Percentiles rank a stretch among this genome's conserved stretches.
phyloP scores from a whole-genome alignment of 2,113 vertebrate species.

The Pelmatolapia mariae region DNA sequence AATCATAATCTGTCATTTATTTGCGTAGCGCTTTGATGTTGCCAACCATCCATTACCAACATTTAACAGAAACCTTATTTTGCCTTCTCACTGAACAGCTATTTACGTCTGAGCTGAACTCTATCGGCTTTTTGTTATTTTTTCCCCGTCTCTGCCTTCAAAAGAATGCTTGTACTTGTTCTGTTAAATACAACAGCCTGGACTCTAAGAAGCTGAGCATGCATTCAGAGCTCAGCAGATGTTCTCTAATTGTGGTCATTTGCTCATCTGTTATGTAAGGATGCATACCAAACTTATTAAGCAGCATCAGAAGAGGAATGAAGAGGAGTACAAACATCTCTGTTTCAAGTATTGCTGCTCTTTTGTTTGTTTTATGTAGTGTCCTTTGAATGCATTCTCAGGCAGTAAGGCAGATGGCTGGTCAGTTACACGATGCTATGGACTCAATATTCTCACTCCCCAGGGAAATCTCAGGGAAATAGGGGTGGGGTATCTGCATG shows the following conservation, averaged over 20 bases:
- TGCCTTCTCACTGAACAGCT: not conserved
- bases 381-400: not conserved
- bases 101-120: not conserved
- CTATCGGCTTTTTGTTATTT: not conserved
- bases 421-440: constrained; percentile 23
- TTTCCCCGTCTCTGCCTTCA: not conserved
- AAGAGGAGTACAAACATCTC: not conserved
- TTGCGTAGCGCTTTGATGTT: not conserved
- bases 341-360: not conserved
- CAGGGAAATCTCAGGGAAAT: constrained; percentile 28
- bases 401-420: constrained; percentile 27
- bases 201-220: not conserved
- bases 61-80: not conserved
- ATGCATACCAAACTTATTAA: not conserved
- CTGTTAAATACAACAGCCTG: not conserved
- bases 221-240: constrained; percentile 27
- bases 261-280: constrained; percentile 7
- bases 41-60: not conserved
- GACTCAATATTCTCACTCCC: constrained; percentile 30
- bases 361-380: constrained; percentile 5
- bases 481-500: not conserved
- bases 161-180: not conserved
- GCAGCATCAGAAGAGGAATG: not conserved
- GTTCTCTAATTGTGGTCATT: constrained; percentile 32
- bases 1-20: not conserved